These are phyloP conservation scores for Epizoanthus ramosus DNA, from an alignment of 92 coral and sea anemone species.

Conservation along the genomic window DNA sequence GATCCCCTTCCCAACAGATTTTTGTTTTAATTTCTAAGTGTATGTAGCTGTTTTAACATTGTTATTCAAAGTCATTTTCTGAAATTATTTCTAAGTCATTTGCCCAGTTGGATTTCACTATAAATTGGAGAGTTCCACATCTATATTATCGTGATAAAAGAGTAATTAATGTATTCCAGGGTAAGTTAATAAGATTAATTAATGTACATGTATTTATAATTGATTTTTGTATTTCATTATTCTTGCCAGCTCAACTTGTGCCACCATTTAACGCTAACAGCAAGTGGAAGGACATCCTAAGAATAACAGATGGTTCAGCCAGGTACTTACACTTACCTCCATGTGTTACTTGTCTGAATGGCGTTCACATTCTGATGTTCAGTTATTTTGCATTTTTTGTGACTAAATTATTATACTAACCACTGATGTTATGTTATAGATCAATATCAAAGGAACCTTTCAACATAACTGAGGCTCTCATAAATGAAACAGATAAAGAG, in stretches of 20 bases:
- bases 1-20: too few relatives aligned
- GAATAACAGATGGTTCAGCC: slow-evolving; percentile 46
- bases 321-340: not conserved
- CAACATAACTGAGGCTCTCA: not conserved
- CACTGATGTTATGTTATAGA: not conserved
- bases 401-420: too few relatives aligned
- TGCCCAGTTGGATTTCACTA: too few relatives aligned
- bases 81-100: too few relatives aligned
- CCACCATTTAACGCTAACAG: slow-evolving; percentile 63
- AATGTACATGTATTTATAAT: too few relatives aligned
- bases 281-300: slow-evolving; percentile 77
- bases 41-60: too few relatives aligned
- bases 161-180: too few relatives aligned
- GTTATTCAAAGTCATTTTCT: too few relatives aligned
- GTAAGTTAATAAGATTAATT: too few relatives aligned
- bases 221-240: not conserved
- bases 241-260: slow-evolving; percentile 50
- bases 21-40: too few relatives aligned
- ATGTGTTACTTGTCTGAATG: not conserved
- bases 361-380: not conserved
- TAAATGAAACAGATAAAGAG: slow-evolving; percentile 21
- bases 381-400: not conserved
- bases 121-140: too few relatives aligned
- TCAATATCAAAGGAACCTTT: slow-evolving; percentile 23
- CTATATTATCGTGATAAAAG: too few relatives aligned